Evolutionary conservation across 2,888 invertebrate species (phyloP), one percentile per base, ranked within the genome.

Genomic region (Latrodectus hesperus): DNA sequence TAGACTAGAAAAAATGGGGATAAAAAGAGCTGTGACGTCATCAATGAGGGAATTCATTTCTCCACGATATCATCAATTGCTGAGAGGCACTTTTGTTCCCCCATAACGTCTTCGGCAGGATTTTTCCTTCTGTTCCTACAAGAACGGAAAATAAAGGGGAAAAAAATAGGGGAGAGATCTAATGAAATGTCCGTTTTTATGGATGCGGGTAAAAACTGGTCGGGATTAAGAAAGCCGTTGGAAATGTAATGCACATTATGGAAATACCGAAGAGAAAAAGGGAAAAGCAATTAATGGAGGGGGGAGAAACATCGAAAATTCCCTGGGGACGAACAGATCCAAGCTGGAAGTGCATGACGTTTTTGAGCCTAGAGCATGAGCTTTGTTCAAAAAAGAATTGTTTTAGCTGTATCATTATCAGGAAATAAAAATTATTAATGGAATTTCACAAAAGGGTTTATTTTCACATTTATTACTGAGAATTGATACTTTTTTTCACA

Each of bases 81-180:
- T 73, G 17, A n/a, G 73, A 53, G 38, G 73, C n/a, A n/a, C 53
- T 73, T 73, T 73, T 51, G n/a, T n/a, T 60, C 60, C 51, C 53
- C 53, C n/a, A 51, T 17, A 73, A 17, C 51, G n/a, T 52, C 72
- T 52, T 68, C 67, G 10, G 53, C 49, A 17, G 60, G 12, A 11
- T 73, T 52, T 16, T 73, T 52, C 53, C 12, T 52, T n/a, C n/a
- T 16, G 52, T 73, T 73, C 12, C 17, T 52, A 53, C 8, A 38
- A 49, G 16, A 49, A n/a, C 38, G 9, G 22, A 12, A 52, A 1
- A 10, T 16, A 11, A 60, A 55, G 16, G 11, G 60, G 60, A 60
- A 60, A 16, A 16, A 60, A 16, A 60, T 60, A n/a, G 38, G 49
- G 38, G 14, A 38, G 11, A 52, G 51, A 17, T 73, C 52, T 49